Evolutionary conservation across 1,140 invertebrate genomes (phyloP), one percentile per base, ranked within the genome.

Genomic region (Trichonephila inaurata): DNA sequence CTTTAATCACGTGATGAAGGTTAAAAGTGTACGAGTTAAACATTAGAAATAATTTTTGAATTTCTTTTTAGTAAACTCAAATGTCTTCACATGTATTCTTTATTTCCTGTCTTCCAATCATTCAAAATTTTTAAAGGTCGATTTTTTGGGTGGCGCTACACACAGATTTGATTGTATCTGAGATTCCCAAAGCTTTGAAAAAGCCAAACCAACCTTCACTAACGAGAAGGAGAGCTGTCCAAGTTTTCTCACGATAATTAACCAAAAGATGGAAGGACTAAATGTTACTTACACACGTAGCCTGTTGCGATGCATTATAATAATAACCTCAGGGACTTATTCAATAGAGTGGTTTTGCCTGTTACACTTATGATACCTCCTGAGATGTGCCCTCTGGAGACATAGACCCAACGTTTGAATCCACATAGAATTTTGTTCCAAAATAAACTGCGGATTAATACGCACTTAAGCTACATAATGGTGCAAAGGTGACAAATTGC

Each of bases 291-390:
- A 86, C 62, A 86, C 44, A 28, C 51, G 81, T n/a, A 28, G 92
- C 92, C 92, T 93, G 92, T 93, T 93, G 92, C 85, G 85, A 64
- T 82, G 86, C 92, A 93, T 93, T 93, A 93, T 89, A 60, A 24
- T 93, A 93, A 93, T 93, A 86, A 93, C 91, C 62, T 69, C 14
- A 44, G 91, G 83, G 91, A 93, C 85, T 94, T 82, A 94, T 94
- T 85, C 44, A 89, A 85, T 89, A 94, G 93, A 94, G 93, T 94
- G 93, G 93, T 89, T 94, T 94, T 94, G 72, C 77, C 89, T 94
- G 93, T 90, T 89, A 87, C 86, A 82, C 85, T 62, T 62, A 83
- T 92, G 91, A 60, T 83, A 91, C 60, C 83, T 93, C 58, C 51
- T 61, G 60, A 89, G 77, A 58, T 82, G 62, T 81, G n/a, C 19